Conservation (phyloP, 2,113 vertebrate genomes). For the Spermophilus dauricus region DNA sequence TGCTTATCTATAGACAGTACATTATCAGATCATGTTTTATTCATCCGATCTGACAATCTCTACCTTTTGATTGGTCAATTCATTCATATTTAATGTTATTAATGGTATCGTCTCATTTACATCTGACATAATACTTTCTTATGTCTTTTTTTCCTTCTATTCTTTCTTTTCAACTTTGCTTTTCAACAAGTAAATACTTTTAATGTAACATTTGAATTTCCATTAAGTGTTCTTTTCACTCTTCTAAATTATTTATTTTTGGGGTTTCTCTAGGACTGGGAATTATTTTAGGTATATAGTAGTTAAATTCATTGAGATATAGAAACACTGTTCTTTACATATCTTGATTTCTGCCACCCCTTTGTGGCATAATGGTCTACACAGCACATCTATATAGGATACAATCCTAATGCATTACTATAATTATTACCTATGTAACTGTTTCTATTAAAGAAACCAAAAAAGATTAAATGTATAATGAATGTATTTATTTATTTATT, state of each 20-base stretch:
- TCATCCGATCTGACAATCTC: background rate
- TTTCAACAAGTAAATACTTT: background rate
- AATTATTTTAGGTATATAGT: background rate
- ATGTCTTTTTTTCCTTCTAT: background rate
- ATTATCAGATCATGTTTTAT: background rate
- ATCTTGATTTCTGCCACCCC: background rate
- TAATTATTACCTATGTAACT: background rate
- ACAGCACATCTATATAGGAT: background rate
- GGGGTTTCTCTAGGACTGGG: background rate
- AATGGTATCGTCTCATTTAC: too few relatives aligned
- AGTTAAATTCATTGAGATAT: background rate
- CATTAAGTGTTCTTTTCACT: background rate
- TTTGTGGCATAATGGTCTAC: background rate
- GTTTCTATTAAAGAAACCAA: background rate
- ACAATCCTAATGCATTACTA: background rate
- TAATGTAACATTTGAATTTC: background rate
- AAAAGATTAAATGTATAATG: background rate
- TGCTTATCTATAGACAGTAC: background rate
- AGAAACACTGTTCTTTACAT: background rate
- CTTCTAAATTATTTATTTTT: background rate
- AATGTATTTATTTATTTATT: background rate
- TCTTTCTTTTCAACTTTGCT: background rate
- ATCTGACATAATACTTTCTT: background rate
- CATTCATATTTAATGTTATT: background rate
- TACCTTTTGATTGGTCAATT: background rate